These are phyloP conservation scores for Rhyzopertha dominica DNA, from an alignment of 1,140 invertebrate species.

Conservation along the genomic window DNA sequence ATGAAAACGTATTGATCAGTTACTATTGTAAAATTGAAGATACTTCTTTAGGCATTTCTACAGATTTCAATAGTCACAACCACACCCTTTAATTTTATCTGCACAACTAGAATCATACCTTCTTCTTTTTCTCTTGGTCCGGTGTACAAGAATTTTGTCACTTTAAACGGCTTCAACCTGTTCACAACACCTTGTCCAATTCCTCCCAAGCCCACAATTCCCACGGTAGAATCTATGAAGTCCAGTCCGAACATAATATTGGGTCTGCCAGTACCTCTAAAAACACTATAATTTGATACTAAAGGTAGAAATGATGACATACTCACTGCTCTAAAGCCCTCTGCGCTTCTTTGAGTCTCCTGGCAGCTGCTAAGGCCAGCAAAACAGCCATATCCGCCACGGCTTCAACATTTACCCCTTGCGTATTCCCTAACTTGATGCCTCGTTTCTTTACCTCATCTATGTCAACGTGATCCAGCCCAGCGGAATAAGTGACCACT, in stretches of 20 bases:
- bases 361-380: slow-evolving; percentile 64
- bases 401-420: slow-evolving; percentile 68
- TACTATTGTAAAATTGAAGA: too few relatives aligned
- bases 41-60: too few relatives aligned
- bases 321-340: slow-evolving; percentile 56
- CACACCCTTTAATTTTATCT: too few relatives aligned
- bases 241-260: slow-evolving; percentile 54
- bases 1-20: too few relatives aligned
- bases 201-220: slow-evolving; percentile 70
- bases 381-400: slow-evolving; percentile 78
- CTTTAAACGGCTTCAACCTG: slow-evolving; percentile 61
- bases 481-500: slow-evolving; percentile 81
- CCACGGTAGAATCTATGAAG: slow-evolving; percentile 63
- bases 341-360: slow-evolving; percentile 68
- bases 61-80: too few relatives aligned
- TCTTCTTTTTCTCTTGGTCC: slow-evolving; percentile 57
- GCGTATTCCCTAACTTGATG: slow-evolving; percentile 71
- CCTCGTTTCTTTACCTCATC: slow-evolving; percentile 56
- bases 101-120: too few relatives aligned
- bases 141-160: slow-evolving; percentile 60
- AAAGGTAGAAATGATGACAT: background rate
- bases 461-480: slow-evolving; percentile 67
- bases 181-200: slow-evolving; percentile 65
- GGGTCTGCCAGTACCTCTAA: background rate
- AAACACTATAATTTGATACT: background rate